Conservation (phyloP, 2,797 vertebrate species). For the Pangasius sanitwongsei region DNA sequence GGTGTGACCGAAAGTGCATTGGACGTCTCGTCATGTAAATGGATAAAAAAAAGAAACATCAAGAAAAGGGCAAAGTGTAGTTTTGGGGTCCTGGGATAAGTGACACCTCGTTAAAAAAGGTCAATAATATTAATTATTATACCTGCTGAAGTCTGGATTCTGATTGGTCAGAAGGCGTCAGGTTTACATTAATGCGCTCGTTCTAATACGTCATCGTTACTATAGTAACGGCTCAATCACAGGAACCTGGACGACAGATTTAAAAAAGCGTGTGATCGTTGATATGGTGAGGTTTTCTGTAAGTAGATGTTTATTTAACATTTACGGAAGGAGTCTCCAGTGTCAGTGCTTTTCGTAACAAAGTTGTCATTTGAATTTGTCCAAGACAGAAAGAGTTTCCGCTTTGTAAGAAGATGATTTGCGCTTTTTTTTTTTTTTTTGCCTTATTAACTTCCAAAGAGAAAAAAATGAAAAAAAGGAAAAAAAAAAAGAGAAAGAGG, state of each 20-base stretch:
- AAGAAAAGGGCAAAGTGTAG: not conserved
- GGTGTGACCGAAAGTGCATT: constrained; percentile 20
- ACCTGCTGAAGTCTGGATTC: not conserved
- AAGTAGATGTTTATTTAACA: not conserved
- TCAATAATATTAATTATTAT: not conserved
- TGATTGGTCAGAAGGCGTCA: not conserved
- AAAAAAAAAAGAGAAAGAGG: not conserved
- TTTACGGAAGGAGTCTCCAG: not conserved
- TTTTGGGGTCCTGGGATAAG: not conserved
- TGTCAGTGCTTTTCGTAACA: not conserved
- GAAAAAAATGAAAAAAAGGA: too few relatives aligned
- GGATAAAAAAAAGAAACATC: not conserved
- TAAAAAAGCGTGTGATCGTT: not conserved
- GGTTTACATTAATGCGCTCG: not conserved
- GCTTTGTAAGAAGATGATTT: not conserved
- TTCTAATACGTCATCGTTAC: not conserved
- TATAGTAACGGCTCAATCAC: not conserved
- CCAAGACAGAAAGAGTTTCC: too few relatives aligned
- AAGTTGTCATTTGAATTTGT: not conserved
- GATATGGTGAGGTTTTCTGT: not conserved
- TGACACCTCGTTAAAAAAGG: not conserved
- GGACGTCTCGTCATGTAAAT: not conserved
- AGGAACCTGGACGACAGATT: not conserved
- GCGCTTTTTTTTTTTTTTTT: not conserved
- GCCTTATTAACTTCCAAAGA: not conserved